Conservation (phyloP, 2,113 vertebrate genomes). For the Stegastes partitus region DNA sequence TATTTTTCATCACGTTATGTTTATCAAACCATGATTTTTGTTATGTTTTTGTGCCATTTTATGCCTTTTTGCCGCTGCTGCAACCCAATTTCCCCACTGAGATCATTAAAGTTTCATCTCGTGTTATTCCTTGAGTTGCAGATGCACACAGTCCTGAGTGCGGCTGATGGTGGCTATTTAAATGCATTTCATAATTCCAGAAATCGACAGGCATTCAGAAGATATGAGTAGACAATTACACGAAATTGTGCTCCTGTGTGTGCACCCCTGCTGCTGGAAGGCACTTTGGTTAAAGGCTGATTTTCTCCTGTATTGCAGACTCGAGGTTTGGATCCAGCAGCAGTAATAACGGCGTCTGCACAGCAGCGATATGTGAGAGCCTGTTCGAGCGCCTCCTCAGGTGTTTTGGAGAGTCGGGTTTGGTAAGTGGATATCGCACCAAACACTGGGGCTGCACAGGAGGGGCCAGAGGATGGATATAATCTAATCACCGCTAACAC, state of each 20-base stretch:
- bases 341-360: neutral
- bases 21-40: slow-evolving; percentile 22
- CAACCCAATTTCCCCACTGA: slow-evolving; percentile 38
- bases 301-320: slow-evolving; percentile 17
- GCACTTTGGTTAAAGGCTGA: slow-evolving; percentile 37
- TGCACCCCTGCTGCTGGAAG: slow-evolving; percentile 30
- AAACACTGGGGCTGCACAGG: slow-evolving; percentile 8
- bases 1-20: slow-evolving; percentile 2
- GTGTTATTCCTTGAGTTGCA: slow-evolving; percentile 28
- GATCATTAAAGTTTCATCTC: slow-evolving; percentile 50
- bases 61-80: neutral
- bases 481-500: slow-evolving; percentile 33
- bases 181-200: slow-evolving; percentile 19
- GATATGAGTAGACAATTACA: slow-evolving; percentile 19
- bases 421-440: slow-evolving; percentile 32
- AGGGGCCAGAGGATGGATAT: neutral
- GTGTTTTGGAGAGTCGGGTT: slow-evolving; percentile 23
- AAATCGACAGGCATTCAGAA: slow-evolving; percentile 33
- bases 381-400: slow-evolving; percentile 14
- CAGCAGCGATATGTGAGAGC: neutral
- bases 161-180: slow-evolving; percentile 14
- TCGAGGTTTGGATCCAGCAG: neutral
- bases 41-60: neutral
- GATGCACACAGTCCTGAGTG: neutral
- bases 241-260: slow-evolving; percentile 11